A percentile compares a stretch with the other conserved stretches of the same genome.
phyloP scores from a whole-genome alignment of 2,888 invertebrate species.

The Athalia circularis region DNA sequence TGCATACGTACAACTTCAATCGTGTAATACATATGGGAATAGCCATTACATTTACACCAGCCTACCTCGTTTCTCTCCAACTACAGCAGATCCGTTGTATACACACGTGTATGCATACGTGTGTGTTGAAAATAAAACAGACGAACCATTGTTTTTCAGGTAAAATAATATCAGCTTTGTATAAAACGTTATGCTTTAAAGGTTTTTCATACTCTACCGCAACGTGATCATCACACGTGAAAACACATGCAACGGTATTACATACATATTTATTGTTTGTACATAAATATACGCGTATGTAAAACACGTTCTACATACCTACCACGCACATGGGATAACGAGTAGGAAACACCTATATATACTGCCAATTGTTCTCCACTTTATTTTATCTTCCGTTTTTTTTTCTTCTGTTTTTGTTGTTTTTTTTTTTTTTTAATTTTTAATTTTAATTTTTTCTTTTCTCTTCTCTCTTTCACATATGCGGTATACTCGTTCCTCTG shows the following conservation, averaged over 20 bases:
- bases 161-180: too few species aligned
- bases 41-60: neutral
- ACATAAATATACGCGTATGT: too few species aligned
- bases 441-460: neutral
- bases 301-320: too few species aligned
- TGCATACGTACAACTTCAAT: neutral
- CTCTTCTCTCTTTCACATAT: neutral
- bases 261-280: too few species aligned
- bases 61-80: neutral
- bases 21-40: neutral
- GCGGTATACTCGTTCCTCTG: neutral
- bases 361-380: too few species aligned
- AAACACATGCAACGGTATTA: too few species aligned
- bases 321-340: too few species aligned
- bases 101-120: neutral
- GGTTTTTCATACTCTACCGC: too few species aligned
- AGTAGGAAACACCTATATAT: too few species aligned
- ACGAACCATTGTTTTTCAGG: neutral
- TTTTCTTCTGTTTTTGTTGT: neutral
- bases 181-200: too few species aligned
- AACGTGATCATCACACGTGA: too few species aligned
- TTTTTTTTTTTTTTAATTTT: slow-evolving; percentile 29
- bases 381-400: too few species aligned
- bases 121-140: neutral
- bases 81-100: neutral